Evolutionary conservation across 2,113 vertebrate species (phyloP), one percentile per base, ranked within the genome.

Genomic region (Lates calcarifer): DNA sequence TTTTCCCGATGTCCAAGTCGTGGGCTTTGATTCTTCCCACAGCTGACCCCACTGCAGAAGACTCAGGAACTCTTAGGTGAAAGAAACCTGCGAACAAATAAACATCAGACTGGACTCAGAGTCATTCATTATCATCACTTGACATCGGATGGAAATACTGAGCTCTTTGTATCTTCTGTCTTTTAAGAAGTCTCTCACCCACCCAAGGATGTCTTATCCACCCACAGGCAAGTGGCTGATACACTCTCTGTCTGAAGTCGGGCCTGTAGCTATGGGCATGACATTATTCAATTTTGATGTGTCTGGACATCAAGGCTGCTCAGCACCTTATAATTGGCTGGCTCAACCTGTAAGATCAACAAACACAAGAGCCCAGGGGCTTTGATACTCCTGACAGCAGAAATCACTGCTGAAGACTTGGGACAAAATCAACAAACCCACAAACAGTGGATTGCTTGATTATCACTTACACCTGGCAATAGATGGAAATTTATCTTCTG

Each of bases 1-100:
- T 99, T 79, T 93, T 95, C 67, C 98, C 98, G 74, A 95, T 96
- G 92, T 99, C 98, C 70, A 98, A 94, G 77, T 99, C 98, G 33
- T 99, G 97, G 39, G 98, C 98, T 94, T 97, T 96, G 91, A 99
- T 99, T 79, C 96, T 95, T 51, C 98, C 98, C 67, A 99, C 96
- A 3, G 96, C 94, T 12, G 97, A 97, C 2, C 97, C 96, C 84
- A 99, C 92, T 0, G 94, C 89, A 18, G 98, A 98, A 4, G 97
- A 96, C 74, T 99, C 98, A 0, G 97, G 97, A 53, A 99, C 97
- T 92, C 97, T 96, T 53, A 99, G 93, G 85, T 99, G 98, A 86
- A 99, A 99, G 88, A 98, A 98, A 92, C 97, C 98, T 99, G 85
- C 17, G 51, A 53, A 79, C 45, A 68, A 65, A 71, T 24, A 81